These are phyloP conservation scores for Anabas testudineus DNA, from an alignment of 2,797 vertebrate genomes.

Conservation along the genomic window DNA sequence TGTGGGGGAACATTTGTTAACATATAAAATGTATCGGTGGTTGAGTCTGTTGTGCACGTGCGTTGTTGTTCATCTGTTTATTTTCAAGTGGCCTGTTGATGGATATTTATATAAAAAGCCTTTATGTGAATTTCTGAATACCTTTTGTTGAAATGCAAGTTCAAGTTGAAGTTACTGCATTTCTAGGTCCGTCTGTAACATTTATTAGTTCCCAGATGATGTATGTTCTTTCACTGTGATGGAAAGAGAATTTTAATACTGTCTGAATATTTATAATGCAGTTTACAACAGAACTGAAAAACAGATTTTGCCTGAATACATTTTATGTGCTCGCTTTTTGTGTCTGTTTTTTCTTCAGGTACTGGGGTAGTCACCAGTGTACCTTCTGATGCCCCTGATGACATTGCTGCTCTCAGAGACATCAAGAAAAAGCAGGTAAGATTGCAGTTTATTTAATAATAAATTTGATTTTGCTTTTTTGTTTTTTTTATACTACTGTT, in stretches of 20 bases:
- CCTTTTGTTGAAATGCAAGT: too few species aligned
- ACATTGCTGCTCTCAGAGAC: conserved; percentile 94
- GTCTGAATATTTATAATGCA: conserved; percentile 8
- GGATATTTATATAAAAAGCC: too few species aligned
- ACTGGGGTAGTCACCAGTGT: conserved; percentile 97
- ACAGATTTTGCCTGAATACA: not conserved
- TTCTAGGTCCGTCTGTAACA: not conserved
- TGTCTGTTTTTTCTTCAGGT: conserved; percentile 73
- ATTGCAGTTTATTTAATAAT: not conserved
- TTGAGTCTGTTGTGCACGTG: too few species aligned
- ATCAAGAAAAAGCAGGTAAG: conserved; percentile 96
- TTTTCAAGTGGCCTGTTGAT: too few species aligned
- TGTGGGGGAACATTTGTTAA: conserved; percentile 10
- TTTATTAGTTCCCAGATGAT: conserved; percentile 5
- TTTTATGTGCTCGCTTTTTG: conserved; percentile 2
- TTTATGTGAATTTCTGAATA: too few species aligned
- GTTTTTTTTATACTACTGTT: not conserved
- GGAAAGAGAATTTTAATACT: not conserved
- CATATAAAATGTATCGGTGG: conserved; percentile 20
- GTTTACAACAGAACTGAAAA: not conserved
- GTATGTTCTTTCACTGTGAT: conserved; percentile 1
- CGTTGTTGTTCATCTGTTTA: too few species aligned
- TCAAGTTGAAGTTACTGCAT: too few species aligned
- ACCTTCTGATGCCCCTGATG: conserved; percentile 96
- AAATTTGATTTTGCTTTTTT: not conserved